Conservation (phyloP, 2,797 vertebrate species). For the Bryconaethiops microstoma region DNA sequence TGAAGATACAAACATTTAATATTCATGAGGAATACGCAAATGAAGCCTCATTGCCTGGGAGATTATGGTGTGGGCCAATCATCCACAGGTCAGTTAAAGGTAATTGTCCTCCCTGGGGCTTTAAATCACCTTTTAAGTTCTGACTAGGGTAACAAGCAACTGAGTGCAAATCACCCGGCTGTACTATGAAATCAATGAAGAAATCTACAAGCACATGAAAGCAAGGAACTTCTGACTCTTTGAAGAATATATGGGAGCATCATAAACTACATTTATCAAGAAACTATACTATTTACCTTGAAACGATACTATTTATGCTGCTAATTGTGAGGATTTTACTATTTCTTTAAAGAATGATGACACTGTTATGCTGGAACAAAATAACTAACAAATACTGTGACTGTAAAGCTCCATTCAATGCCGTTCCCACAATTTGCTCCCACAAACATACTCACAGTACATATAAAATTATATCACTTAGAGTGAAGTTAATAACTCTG, state of each 20-base stretch:
- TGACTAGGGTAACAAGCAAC: constrained; percentile 42
- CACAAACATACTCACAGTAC: neutral
- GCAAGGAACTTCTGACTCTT: constrained; percentile 16
- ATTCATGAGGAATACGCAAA: constrained; percentile 38
- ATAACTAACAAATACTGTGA: neutral
- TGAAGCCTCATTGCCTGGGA: constrained; percentile 27
- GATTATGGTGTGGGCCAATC: constrained; percentile 21
- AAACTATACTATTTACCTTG: too few species aligned
- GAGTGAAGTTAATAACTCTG: neutral
- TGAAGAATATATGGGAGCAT: constrained; percentile 7
- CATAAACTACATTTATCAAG: constrained; percentile 21
- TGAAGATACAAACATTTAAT: constrained; percentile 23
- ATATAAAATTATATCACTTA: constrained; percentile 5
- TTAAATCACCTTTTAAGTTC: constrained; percentile 49
- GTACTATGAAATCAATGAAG: constrained; percentile 44
- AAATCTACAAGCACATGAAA: constrained; percentile 20
- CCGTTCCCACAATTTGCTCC: neutral
- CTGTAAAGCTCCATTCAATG: neutral
- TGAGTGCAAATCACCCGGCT: constrained; percentile 22
- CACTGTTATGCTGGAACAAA: neutral
- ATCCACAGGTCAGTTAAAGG: constrained; percentile 44
- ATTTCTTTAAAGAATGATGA: neutral
- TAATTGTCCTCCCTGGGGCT: constrained; percentile 48
- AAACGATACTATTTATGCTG: too few species aligned
- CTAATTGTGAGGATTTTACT: too few species aligned